These are phyloP conservation scores for Caenorhabditis inopinata DNA, from an alignment of 1,140 invertebrate species.

Conservation along the genomic window DNA sequence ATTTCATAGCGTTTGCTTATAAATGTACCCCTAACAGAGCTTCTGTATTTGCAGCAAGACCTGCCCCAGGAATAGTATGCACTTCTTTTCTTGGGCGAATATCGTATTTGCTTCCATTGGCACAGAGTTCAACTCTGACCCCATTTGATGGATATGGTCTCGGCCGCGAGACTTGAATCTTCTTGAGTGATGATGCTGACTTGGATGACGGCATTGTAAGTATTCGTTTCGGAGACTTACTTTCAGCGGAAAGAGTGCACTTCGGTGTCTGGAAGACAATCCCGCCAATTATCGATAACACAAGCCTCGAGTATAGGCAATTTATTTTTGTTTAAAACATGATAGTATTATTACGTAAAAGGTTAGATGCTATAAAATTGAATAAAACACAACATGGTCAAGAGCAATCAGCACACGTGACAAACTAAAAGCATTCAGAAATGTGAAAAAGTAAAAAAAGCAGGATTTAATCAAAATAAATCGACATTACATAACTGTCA, in stretches of 20 bases:
- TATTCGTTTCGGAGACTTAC: background rate
- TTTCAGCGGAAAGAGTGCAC: background rate
- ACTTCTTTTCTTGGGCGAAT: conserved; percentile 1
- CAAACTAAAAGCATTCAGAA: background rate
- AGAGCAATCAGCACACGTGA: conserved; percentile 4
- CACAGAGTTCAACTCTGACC: background rate
- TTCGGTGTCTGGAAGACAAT: conserved; percentile 20
- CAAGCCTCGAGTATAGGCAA: too few relatives aligned
- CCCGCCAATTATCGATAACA: too few relatives aligned
- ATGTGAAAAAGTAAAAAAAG: background rate
- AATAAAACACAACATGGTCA: background rate
- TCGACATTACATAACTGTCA: background rate
- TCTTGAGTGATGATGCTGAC: background rate
- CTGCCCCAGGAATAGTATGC: background rate
- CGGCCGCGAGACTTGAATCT: conserved; percentile 7
- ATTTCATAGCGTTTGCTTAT: too few relatives aligned
- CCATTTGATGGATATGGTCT: background rate
- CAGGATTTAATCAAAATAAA: background rate
- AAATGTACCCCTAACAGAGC: background rate
- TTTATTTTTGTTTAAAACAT: too few relatives aligned
- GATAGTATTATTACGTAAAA: too few relatives aligned
- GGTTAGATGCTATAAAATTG: background rate
- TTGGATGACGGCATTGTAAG: background rate
- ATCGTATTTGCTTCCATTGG: background rate
- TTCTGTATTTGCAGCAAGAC: background rate